Base-by-base conservation (phyloP, 1,140 invertebrate species). In the Xylocopa sonorina region DNA sequence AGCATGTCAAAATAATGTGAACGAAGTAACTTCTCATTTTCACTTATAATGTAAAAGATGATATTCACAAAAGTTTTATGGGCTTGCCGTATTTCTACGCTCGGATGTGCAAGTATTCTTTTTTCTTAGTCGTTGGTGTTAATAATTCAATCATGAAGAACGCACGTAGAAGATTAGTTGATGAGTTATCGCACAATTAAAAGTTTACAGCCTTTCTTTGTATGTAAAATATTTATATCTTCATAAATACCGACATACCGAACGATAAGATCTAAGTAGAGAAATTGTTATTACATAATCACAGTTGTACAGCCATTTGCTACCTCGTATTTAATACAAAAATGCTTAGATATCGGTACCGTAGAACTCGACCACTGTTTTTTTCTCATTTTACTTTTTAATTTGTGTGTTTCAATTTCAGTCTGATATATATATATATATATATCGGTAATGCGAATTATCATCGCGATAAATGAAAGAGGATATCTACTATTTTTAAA, bases 321-420 rank as follows among this genome's bases (percentile, higher is more conserved):
- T 81, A 85, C 73, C 81, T 80, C 73, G 64, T 83, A 85, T 77
- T 85, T 69, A 67, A 73, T 76, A 85, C 68, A 85, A 85, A 86
- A 77, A 82, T 82, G 71, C 74, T 71, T 81, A 67, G 81, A 86
- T 51, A 72, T 58, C 60, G 32, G 50, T 78, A 75, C 60, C 53
- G 43, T 53, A 53, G 21, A 69, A 77, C 43, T 58, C 24, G 43
- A 60, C 38, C 38, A 4, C 9, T 38, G 9, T 38, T 21, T 58
- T 50, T 21, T 9, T 24, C 60, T 69, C 3, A 0, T 64, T 55
- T n/a, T 48, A 3, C 16, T 12, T n/a, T 16, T 32, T 2, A n/a
- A 24, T 43, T 5, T 18, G 1, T 32, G 27, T 38, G 21, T 38
- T 14, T 53, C 78, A 18, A 77, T 57, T 68, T 69, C 74, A 74